Evolutionary conservation across 2,888 invertebrate species (phyloP).

Genomic region (Cephus rjabovi): DNA sequence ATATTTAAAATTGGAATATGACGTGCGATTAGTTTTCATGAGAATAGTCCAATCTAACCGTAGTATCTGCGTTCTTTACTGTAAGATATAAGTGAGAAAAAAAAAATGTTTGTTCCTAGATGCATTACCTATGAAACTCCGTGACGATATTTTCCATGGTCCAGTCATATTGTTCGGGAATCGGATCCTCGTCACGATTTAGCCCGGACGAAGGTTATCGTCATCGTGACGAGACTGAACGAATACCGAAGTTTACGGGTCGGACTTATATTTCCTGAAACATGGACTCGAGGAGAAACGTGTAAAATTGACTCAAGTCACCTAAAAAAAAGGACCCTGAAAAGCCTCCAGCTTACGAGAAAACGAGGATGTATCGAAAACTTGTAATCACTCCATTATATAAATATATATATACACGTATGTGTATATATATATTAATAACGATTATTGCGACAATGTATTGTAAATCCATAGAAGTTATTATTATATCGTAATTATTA

Average conservation of each 20-base stretch:
- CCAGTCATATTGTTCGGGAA: neutral
- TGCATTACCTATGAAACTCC: conserved; percentile 35
- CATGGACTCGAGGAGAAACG: neutral
- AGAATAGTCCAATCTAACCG: neutral
- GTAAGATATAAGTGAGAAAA: conserved; percentile 7
- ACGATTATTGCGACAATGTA: conserved; percentile 63
- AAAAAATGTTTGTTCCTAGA: conserved; percentile 45
- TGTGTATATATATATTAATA: conserved; percentile 53
- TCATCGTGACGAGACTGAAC: neutral
- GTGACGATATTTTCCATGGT: conserved; percentile 28
- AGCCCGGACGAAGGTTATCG: neutral
- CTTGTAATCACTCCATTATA: conserved; percentile 45
- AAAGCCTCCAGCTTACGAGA: conserved; percentile 51
- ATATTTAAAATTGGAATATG: neutral
- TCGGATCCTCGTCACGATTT: neutral
- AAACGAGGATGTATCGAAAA: conserved; percentile 55
- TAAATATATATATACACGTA: neutral
- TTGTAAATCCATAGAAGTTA: conserved; percentile 66
- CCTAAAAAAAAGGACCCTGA: conserved; percentile 29
- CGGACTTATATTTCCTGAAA: neutral
- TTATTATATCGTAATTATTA: conserved; percentile 66
- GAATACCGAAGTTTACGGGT: neutral
- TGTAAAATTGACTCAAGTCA: neutral
- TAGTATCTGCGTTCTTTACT: conserved; percentile 4
- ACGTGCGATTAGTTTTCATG: conserved; percentile 1